Evolutionary conservation across 37 sponge, comb jelly and placozoan species (phyloP), one percentile per base, ranked within the genome.

Genomic region (Ianthella basta): DNA sequence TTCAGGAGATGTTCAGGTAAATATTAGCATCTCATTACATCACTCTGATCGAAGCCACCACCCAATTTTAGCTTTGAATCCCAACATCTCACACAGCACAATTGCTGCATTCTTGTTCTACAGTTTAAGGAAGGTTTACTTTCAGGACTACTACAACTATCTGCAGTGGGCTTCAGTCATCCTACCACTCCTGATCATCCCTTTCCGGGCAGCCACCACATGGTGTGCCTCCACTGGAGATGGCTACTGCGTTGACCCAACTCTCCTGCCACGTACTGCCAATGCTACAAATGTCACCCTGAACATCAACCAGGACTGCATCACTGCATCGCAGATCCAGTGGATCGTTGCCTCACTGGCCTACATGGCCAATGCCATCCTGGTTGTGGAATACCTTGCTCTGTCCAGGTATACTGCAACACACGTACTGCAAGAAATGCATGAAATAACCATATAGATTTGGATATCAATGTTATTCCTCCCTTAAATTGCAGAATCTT

Each of bases 261-360:
- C 64, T 61, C 24, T 29, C 29, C 27, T 61, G 64, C 27, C 2
- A 4, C 3, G 13, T 29, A 27, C 27, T 12, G 3, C 64, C 64
- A 61, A 61, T 61, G 24, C 64, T 13, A 61, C 64, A 4, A 61
- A 27, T 61, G 4, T 61, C 64, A n/a, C 10, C 64, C 13, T 61
- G 29, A 10, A 61, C 29, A 27, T 61, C 4, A 10, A 29, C 27
- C 50, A 44, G 50, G 50, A 3, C 8, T 61, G 64, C 29, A 27
- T 61, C 29, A 27, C 24, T 29, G 64, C 64, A 29, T 61, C 64
- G 4, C 2, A 4, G 10, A 5, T n/a, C 27, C 64, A 61, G 64
- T 61, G 64, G 64, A n/a, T 61, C 64, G 4, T 61, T 27, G 64
- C 64, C 29, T 29, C 64, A 61, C 64, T 61, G 64, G 64, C 64